Evolutionary conservation across 2,797 vertebrate species (phyloP).

Genomic region (Enteromius argenteus): DNA sequence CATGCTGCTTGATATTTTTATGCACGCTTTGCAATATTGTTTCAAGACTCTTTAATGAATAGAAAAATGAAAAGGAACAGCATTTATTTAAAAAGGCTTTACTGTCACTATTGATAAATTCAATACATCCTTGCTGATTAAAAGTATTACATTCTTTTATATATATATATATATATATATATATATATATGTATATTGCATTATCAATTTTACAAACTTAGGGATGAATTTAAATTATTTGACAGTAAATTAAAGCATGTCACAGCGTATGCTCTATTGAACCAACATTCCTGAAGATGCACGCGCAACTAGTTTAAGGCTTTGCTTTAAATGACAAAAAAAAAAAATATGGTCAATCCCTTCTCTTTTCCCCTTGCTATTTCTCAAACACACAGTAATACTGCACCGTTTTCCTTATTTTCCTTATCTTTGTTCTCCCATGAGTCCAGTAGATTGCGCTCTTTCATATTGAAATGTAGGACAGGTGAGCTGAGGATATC

Average conservation of each 20-base stretch:
- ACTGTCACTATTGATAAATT: background rate
- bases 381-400: conserved; percentile 8
- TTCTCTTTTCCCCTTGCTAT: background rate
- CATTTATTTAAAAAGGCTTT: background rate
- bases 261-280: background rate
- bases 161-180: no score
- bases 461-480: conserved; percentile 54
- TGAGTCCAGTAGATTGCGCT: conserved; percentile 23
- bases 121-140: background rate
- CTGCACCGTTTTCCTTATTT: background rate
- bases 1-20: background rate
- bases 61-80: background rate
- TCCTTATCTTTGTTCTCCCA: background rate
- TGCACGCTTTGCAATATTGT: no score
- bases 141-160: background rate
- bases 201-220: background rate
- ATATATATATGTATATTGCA: background rate
- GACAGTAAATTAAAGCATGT: background rate
- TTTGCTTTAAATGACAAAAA: background rate
- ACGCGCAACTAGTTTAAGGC: background rate
- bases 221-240: background rate
- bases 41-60: background rate
- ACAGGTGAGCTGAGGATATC: conserved; percentile 40
- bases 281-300: background rate
- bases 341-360: background rate